phyloP scores from a whole-genome alignment of 2,888 invertebrate species.

The Abrostola tripartita region DNA sequence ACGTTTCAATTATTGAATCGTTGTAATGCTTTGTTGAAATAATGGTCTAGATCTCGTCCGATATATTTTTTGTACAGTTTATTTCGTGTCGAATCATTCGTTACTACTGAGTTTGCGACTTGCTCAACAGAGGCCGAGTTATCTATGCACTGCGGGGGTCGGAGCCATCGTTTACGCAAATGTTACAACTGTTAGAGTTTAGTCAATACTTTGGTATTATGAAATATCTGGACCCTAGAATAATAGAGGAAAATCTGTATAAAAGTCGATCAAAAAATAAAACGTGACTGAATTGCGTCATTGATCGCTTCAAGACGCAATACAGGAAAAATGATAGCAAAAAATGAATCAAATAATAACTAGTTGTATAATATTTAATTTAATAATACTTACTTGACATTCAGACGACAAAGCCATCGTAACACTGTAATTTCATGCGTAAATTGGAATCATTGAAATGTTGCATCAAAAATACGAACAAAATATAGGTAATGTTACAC shows the following conservation, averaged over 20 bases:
- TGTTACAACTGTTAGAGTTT: conserved; percentile 4
- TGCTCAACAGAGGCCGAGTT: conserved; percentile 12
- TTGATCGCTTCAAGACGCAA: conserved; percentile 1
- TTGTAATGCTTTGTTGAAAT: conserved; percentile 41
- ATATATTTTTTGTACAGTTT: conserved; percentile 7
- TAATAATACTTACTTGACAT: conserved; percentile 9
- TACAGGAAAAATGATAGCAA: not conserved
- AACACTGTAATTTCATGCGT: conserved; percentile 14
- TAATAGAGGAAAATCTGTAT: too few species aligned
- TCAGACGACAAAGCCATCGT: not conserved
- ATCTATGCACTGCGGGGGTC: conserved; percentile 18
- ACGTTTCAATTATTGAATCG: conserved; percentile 34
- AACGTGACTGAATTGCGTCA: conserved; percentile 13
- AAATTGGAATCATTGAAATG: too few species aligned
- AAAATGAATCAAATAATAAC: conserved; percentile 1
- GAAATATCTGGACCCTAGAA: conserved; percentile 3
- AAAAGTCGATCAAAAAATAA: too few species aligned
- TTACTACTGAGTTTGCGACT: not conserved
- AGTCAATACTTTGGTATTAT: conserved; percentile 1
- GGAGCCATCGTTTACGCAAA: conserved; percentile 40
- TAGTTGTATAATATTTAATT: conserved; percentile 7
- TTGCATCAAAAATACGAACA: too few species aligned
- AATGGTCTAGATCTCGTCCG: conserved; percentile 19
- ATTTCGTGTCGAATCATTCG: conserved; percentile 6
- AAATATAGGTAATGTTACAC: too few species aligned